Percentiles rank a stretch among this genome's conserved stretches.
These are phyloP conservation scores for Charaxes varanes DNA, from an alignment of 1,140 invertebrate genomes.

Conservation along the genomic window DNA sequence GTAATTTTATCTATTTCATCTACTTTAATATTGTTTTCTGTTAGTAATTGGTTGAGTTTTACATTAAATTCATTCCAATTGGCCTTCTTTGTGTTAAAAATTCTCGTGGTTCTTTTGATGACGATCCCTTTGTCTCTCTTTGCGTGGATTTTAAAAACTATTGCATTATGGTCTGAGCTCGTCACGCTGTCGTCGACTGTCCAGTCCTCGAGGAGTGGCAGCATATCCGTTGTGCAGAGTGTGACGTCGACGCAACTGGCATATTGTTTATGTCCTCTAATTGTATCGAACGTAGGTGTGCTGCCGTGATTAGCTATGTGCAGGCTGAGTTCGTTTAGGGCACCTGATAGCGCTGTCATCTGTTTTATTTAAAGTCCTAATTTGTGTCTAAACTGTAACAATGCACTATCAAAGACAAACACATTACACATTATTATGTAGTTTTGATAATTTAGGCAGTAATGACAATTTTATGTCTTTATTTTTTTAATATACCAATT, in stretches of 20 bases:
- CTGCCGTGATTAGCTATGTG: constrained; percentile 18
- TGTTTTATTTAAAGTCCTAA: no score
- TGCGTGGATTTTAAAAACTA: constrained; percentile 1
- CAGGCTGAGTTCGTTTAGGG: constrained; percentile 12
- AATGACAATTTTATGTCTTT: constrained; percentile 18
- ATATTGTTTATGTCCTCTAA: constrained; percentile 11
- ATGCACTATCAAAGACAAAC: no score
- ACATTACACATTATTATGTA: no score
- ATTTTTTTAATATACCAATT: constrained; percentile 33
- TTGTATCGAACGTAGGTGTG: constrained; percentile 21
- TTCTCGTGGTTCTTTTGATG: constrained; percentile 8
- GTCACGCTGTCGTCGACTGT: not conserved
- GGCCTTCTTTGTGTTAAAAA: constrained; percentile 13
- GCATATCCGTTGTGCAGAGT: constrained; percentile 4
- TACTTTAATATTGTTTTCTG: not conserved
- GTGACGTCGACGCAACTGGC: constrained; percentile 18
- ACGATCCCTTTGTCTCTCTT: not conserved
- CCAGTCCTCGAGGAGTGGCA: constrained; percentile 2
- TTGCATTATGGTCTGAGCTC: constrained; percentile 13
- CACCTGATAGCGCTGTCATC: not conserved
- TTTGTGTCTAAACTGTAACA: no score
- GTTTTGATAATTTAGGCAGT: constrained; percentile 20
- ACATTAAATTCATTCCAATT: constrained; percentile 7
- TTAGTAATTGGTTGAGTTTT: constrained; percentile 4
- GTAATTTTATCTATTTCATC: constrained; percentile 3